Percentiles rank a stretch among this genome's conserved stretches.
phyloP scores from a whole-genome alignment of 2,113 vertebrate species.

The Steatornis caripensis region DNA sequence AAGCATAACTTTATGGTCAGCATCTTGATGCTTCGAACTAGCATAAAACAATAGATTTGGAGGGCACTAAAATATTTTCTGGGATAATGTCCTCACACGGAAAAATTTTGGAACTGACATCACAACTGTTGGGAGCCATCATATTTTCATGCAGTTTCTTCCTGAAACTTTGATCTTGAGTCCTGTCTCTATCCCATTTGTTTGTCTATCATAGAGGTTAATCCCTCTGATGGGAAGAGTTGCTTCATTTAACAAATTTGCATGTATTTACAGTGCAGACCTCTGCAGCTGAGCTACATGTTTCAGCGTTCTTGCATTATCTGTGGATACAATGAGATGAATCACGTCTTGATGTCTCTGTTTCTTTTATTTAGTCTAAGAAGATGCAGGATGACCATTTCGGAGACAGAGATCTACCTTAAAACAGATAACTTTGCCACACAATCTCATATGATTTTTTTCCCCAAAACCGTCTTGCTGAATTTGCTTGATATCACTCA shows the following conservation, averaged over 20 bases:
- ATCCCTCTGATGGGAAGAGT: neutral
- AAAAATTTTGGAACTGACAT: neutral
- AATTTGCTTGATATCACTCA: neutral
- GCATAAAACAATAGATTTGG: neutral
- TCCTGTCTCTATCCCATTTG: neutral
- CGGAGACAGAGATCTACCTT: neutral
- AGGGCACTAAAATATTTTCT: neutral
- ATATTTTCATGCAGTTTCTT: neutral
- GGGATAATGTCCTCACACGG: neutral
- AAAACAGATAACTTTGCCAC: neutral
- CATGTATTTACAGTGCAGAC: neutral
- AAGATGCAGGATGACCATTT: neutral
- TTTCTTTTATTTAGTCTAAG: neutral
- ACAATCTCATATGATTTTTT: neutral
- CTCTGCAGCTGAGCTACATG: neutral
- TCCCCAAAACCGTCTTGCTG: fast-evolving
- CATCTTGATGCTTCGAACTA: neutral
- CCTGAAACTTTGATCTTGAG: neutral
- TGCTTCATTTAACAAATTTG: neutral
- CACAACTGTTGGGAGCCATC: neutral
- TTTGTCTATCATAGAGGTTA: neutral
- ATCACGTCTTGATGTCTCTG: neutral
- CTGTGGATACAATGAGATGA: fast-evolving
- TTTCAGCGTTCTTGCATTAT: neutral
- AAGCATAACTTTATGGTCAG: neutral